phyloP scores from a whole-genome alignment of 2,888 invertebrate species.

The Clitarchus hookeri region DNA sequence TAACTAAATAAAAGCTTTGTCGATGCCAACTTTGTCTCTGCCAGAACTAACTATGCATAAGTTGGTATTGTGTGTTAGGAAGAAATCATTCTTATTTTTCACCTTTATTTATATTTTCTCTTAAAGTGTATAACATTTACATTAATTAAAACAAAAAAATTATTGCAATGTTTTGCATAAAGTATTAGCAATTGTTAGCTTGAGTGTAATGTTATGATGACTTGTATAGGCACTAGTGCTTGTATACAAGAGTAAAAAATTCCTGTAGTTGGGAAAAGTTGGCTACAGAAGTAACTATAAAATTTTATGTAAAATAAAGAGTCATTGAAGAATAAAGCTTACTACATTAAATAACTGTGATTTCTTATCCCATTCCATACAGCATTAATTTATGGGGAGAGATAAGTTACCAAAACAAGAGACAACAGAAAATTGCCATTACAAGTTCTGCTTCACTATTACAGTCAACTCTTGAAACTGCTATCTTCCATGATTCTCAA shows the following conservation, averaged over 20 bases:
- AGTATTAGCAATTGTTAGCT: slow-evolving; percentile 42
- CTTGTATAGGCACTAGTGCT: slow-evolving; percentile 38
- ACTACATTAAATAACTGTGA: slow-evolving; percentile 18
- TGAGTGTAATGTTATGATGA: slow-evolving; percentile 42
- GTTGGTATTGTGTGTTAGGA: slow-evolving; percentile 37
- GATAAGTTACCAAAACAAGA: too few relatives aligned
- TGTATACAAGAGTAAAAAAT: slow-evolving; percentile 29
- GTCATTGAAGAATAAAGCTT: slow-evolving; percentile 40
- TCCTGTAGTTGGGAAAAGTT: slow-evolving; percentile 30
- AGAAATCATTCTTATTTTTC: slow-evolving; percentile 38
- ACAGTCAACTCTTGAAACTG: too few relatives aligned
- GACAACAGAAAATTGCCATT: too few relatives aligned
- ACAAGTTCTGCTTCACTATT: too few relatives aligned
- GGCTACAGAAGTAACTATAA: slow-evolving; percentile 36
- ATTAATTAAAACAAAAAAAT: slow-evolving; percentile 37
- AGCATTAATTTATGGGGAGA: not conserved
- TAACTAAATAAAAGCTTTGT: slow-evolving; percentile 39
- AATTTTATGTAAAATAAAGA: slow-evolving; percentile 41
- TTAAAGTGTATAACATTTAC: slow-evolving; percentile 36
- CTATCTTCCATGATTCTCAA: too few relatives aligned
- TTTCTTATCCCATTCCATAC: not conserved
- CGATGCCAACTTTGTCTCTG: slow-evolving; percentile 39
- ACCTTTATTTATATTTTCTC: slow-evolving; percentile 25
- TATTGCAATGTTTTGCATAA: slow-evolving; percentile 42
- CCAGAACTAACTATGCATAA: slow-evolving; percentile 32